Base-by-base conservation (phyloP, 2,113 vertebrate genomes). In the Plecotus auritus region DNA sequence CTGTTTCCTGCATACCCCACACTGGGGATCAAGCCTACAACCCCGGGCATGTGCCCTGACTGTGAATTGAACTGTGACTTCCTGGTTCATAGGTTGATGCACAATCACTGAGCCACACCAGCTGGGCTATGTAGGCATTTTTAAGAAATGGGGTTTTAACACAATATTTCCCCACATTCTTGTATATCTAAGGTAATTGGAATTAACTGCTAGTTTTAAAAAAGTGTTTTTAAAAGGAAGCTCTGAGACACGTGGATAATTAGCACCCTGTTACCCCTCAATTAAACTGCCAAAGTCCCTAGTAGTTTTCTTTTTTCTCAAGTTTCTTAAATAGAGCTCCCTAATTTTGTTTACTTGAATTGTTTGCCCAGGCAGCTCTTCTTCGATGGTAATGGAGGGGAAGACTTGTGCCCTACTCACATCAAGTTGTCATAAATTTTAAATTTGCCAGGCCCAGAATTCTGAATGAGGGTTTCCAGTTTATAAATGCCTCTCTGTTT, bases 271-370 rank as follows among this genome's bases (percentile, higher is more conserved):
- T 61, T 94, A 92, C 81, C 91, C 93, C 96, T 95, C 94, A 95
- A 95, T 97, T 97, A 97, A 91, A 82, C 87, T 92, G 96, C 90
- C 85, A 77, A 93, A 61, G 85, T 85, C 73, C 70, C 47, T 93
- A 56, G 45, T 70, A 92, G 95, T 90, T 82, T 90, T 86, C 91
- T 94, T 83, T 96, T 87, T 87, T 70, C 90, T 88, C 66, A 54
- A 78, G 56, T 97, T 95, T 64, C 90, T 97, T 95, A 97, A 96
- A 90, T 90, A 87, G 70, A 76, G 61, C 85, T 49, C 83, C 87
- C 90, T 95, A 66, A 95, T 91, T 96, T 92, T 96, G 85, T 96
- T 96, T 96, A 92, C 76, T 77, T 67, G 2, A 10, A 88, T 90
- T 82, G 90, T 90, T 96, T 92, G 81, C 67, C 26, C 54, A 54